phyloP scores from a whole-genome alignment of 64 coral and sea anemone species.

The Montipora efflorescens region DNA sequence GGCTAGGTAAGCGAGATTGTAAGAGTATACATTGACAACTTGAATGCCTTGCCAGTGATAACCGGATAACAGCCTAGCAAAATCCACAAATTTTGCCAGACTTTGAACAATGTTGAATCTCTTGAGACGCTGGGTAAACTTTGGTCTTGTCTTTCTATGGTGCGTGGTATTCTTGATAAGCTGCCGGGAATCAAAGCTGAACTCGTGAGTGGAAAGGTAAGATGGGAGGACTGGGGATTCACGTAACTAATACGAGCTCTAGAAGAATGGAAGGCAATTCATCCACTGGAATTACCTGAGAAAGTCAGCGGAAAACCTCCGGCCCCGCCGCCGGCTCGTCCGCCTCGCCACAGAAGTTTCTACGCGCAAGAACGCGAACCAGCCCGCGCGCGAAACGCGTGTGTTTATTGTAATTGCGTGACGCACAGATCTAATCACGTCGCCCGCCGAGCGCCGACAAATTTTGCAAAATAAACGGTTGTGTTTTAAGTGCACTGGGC shows the following conservation, averaged over 20 bases:
- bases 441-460: neutral
- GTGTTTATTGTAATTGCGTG: slow-evolving; percentile 14
- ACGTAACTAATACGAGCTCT: slow-evolving; percentile 18
- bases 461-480: slow-evolving; percentile 15
- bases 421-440: slow-evolving; percentile 14
- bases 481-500: slow-evolving; percentile 8
- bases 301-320: slow-evolving; percentile 11
- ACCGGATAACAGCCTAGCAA: slow-evolving; percentile 39
- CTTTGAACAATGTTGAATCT: slow-evolving; percentile 63
- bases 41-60: slow-evolving; percentile 34
- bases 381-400: neutral
- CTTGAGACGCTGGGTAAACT: slow-evolving; percentile 51
- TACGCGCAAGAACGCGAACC: slow-evolving; percentile 12
- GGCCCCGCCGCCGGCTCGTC: neutral
- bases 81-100: slow-evolving; percentile 75
- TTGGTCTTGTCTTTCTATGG: neutral
- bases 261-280: slow-evolving; percentile 21
- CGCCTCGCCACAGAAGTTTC: slow-evolving; percentile 12
- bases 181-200: slow-evolving; percentile 38
- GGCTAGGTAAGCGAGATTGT: slow-evolving; percentile 66
- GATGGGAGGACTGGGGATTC: slow-evolving; percentile 44
- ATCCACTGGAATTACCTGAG: slow-evolving; percentile 1
- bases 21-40: slow-evolving; percentile 46
- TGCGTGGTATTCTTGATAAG: slow-evolving; percentile 39
- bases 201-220: slow-evolving; percentile 18